Evolutionary conservation across 2,888 invertebrate species (phyloP).

Genomic region (Halocaridina rubra): DNA sequence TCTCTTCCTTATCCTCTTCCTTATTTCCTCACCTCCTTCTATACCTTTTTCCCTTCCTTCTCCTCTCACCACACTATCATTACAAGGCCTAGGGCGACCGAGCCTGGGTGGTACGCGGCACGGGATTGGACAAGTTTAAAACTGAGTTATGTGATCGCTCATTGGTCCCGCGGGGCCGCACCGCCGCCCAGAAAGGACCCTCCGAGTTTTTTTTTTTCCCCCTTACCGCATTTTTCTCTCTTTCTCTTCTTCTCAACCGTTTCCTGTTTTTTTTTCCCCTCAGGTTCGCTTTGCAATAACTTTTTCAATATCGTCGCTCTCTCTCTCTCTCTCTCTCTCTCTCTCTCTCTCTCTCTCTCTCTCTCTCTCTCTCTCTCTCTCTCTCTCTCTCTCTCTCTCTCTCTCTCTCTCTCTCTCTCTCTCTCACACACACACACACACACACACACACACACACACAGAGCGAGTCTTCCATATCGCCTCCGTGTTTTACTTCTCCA

Average conservation of each 20-base stretch:
- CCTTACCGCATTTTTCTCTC: not conserved
- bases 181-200: slow-evolving; percentile 29
- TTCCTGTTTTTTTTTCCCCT: too few relatives aligned
- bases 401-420: not conserved
- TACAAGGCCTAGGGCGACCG: not conserved
- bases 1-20: not conserved
- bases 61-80: not conserved
- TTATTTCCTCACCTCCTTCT: not conserved
- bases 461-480: not conserved
- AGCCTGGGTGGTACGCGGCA: not conserved
- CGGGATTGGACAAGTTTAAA: slow-evolving; percentile 50
- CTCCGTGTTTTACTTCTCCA: not conserved
- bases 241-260: not conserved
- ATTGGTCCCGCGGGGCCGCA: slow-evolving; percentile 23
- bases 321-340: not conserved
- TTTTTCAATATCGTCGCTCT: not conserved
- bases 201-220: not conserved
- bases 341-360: not conserved
- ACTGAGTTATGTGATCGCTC: slow-evolving; percentile 44
- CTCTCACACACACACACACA: not conserved
- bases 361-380: not conserved
- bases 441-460: not conserved
- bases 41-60: not conserved
- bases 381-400: not conserved
- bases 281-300: not conserved